phyloP scores from a whole-genome alignment of 2,113 vertebrate species.

The Dromas ardeola region DNA sequence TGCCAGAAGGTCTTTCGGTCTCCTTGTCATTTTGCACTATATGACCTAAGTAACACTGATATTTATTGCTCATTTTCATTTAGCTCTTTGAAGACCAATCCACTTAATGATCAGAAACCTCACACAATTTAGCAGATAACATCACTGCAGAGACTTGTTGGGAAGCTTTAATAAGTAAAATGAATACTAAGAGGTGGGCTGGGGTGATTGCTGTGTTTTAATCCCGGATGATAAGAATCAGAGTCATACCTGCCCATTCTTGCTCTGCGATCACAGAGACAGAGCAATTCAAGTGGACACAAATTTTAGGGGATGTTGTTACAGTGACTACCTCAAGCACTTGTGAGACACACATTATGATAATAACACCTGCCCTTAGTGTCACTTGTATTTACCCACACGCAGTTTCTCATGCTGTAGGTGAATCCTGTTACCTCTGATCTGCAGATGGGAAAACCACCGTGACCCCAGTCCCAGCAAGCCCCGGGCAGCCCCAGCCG shows the following conservation, averaged over 20 bases:
- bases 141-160: constrained; percentile 75
- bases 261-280: constrained; percentile 56
- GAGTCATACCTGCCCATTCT: constrained; percentile 58
- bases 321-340: constrained; percentile 1
- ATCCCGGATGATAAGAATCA: constrained; percentile 68
- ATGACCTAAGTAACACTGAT: constrained; percentile 71
- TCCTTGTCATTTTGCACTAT: constrained; percentile 58
- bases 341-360: neutral
- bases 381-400: neutral
- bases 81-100: constrained; percentile 72
- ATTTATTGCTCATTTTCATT: constrained; percentile 74
- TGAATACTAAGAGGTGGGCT: constrained; percentile 72
- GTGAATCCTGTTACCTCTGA: neutral
- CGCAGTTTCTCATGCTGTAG: neutral
- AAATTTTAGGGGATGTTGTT: constrained; percentile 42
- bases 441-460: neutral
- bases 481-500: neutral
- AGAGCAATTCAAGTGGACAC: constrained; percentile 69
- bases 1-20: constrained; percentile 64
- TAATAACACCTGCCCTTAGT: neutral
- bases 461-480: neutral
- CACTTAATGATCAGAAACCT: constrained; percentile 76
- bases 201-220: constrained; percentile 62
- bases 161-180: constrained; percentile 74
- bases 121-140: constrained; percentile 74